phyloP scores from a whole-genome alignment of 1,140 invertebrate species.

The Melanaphis sacchari region DNA sequence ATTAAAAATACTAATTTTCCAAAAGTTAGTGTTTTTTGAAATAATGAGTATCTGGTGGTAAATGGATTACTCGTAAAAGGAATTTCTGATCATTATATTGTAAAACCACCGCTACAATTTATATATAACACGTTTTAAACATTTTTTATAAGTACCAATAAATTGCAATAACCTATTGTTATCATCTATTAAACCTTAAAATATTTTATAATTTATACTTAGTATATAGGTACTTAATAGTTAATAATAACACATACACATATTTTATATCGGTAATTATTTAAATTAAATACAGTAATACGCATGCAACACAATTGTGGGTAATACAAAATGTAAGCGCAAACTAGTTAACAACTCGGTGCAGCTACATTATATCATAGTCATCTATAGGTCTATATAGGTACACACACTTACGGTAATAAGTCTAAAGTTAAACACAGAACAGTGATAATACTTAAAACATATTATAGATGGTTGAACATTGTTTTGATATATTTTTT shows the following conservation, averaged over 20 bases:
- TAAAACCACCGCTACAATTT: background rate
- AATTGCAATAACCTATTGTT: background rate
- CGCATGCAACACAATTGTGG: slow-evolving; percentile 28
- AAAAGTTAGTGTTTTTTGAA: too few relatives aligned
- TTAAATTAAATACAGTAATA: slow-evolving; percentile 33
- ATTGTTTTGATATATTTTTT: background rate
- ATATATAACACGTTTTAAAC: background rate
- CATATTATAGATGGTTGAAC: background rate
- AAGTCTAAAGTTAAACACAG: slow-evolving; percentile 27
- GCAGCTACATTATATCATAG: slow-evolving; percentile 20
- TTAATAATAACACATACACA: background rate
- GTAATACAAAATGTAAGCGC: slow-evolving; percentile 20
- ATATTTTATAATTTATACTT: background rate
- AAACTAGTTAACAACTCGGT: background rate
- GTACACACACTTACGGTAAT: slow-evolving; percentile 39
- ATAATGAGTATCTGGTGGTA: too few relatives aligned
- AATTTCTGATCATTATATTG: background rate
- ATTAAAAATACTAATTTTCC: too few relatives aligned
- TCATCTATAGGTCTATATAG: background rate
- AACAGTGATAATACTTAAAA: slow-evolving; percentile 44
- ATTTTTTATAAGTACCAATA: background rate
- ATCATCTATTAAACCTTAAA: background rate
- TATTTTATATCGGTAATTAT: background rate
- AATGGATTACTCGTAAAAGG: background rate
- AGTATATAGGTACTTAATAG: background rate